Evolutionary conservation across 2,888 invertebrate species (phyloP), one percentile per base, ranked within the genome.

Genomic region (Drosophila pegasa): DNA sequence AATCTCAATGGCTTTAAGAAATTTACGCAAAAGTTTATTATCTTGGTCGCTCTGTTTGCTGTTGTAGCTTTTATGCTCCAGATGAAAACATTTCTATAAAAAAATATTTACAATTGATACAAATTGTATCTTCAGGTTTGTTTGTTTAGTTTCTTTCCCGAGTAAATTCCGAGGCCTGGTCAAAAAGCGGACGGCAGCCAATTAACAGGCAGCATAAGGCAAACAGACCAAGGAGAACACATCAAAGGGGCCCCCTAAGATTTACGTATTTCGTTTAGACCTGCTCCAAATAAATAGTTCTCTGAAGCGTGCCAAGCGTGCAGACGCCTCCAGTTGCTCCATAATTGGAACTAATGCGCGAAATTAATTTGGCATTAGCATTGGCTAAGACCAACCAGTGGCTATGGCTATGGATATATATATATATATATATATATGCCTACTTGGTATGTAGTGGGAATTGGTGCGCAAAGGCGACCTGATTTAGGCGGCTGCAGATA

Each of bases 301-400:
- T 51, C 22, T 68, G 67, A 47, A 71, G 83, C 74, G 71, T 71
- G 80, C 60, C 66, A 37, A 25, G 57, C 58, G 37, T 51, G 54
- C 45, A 40, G 37, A 51, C 56, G 68, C 51, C 65, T 58, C 56
- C 75, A 73, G 47, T 57, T 65, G 69, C 77, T 48, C 38, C 60
- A 75, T 78, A 80, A 80, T 86, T 86, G 87, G 58, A 78, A 72
- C 78, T 78, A 82, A 83, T 77, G 87, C 87, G 78, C 78, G 57
- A 84, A 78, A 84, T 76, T 82, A 81, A 87, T 87, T 80, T 82
- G 80, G 58, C 71, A 72, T 70, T 80, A 78, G 69, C 64, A 60
- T 62, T 67, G 54, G 47, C 14, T 65, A 43, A 55, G 38, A 47
- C 45, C 41, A 45, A n/a, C n/a, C n/a, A n/a, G n/a, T n/a, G n/a